These are phyloP conservation scores for Malurus leucopterus DNA, from an alignment of 2,797 vertebrate genomes.

Conservation along the genomic window DNA sequence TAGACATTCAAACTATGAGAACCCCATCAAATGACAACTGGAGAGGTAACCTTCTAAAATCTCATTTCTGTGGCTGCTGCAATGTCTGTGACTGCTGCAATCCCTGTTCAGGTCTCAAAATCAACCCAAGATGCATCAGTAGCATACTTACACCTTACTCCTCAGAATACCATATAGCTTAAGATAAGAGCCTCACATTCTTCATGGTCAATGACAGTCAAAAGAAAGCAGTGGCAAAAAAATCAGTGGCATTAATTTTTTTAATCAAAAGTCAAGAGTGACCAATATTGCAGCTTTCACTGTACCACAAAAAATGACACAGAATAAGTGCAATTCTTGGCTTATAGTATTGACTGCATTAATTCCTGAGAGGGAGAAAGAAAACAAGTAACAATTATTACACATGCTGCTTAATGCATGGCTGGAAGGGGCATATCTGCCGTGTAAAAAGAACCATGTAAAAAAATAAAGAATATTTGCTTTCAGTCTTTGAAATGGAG, in stretches of 20 bases:
- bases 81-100: background rate
- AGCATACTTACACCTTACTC: background rate
- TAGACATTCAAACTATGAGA: background rate
- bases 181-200: background rate
- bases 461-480: background rate
- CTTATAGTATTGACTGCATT: background rate
- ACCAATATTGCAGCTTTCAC: background rate
- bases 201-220: background rate
- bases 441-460: accelerated
- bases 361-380: background rate
- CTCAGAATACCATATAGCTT: background rate
- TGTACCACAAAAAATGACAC: background rate
- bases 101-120: background rate
- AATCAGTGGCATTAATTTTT: background rate
- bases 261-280: background rate
- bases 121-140: background rate
- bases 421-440: background rate
- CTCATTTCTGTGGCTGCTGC: background rate
- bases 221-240: background rate
- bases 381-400: background rate
- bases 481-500: background rate
- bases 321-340: background rate
- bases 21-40: background rate
- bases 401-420: background rate
- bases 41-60: background rate